Evolutionary conservation across 2,888 invertebrate genomes (phyloP).

Genomic region (Romanomermis culicivorax): DNA sequence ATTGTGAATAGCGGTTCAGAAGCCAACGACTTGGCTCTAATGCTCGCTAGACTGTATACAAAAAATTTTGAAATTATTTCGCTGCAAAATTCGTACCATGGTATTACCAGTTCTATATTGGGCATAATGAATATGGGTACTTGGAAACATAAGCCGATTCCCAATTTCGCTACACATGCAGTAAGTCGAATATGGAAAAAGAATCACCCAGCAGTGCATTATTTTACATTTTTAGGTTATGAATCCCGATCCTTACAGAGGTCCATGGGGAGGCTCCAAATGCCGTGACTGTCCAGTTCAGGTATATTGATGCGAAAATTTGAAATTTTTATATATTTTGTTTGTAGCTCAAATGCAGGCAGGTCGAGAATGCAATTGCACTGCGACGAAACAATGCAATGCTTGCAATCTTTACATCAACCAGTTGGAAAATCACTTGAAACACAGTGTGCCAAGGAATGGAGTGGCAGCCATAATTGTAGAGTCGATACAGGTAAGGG

Average conservation of each 20-base stretch:
- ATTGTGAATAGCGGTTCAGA: slow-evolving; percentile 90
- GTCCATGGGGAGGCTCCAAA: slow-evolving; percentile 63
- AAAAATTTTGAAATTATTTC: slow-evolving; percentile 62
- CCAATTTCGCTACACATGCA: neutral
- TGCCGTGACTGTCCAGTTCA: slow-evolving; percentile 61
- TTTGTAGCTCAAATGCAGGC: slow-evolving; percentile 38
- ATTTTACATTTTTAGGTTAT: slow-evolving; percentile 42
- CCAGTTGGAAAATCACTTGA: slow-evolving; percentile 56
- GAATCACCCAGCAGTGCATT: neutral
- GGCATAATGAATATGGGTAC: slow-evolving; percentile 54
- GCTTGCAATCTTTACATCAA: slow-evolving; percentile 57
- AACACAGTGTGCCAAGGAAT: slow-evolving; percentile 52
- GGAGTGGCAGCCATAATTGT: slow-evolving; percentile 70
- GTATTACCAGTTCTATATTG: slow-evolving; percentile 61
- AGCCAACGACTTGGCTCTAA: slow-evolving; percentile 77
- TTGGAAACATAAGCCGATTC: slow-evolving; percentile 43
- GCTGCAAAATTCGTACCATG: slow-evolving; percentile 68
- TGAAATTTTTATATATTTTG: neutral
- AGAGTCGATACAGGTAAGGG: slow-evolving; percentile 73
- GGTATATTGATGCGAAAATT: slow-evolving; percentile 16
- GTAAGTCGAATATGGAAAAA: neutral
- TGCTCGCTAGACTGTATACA: slow-evolving; percentile 65
- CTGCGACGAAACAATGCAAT: slow-evolving; percentile 38
- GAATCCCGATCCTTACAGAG: slow-evolving; percentile 74
- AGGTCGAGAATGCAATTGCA: slow-evolving; percentile 45